Evolutionary conservation across 2,113 vertebrate genomes (phyloP), one percentile per base, ranked within the genome.

Genomic region (Chamaetylas fuelleborni): DNA sequence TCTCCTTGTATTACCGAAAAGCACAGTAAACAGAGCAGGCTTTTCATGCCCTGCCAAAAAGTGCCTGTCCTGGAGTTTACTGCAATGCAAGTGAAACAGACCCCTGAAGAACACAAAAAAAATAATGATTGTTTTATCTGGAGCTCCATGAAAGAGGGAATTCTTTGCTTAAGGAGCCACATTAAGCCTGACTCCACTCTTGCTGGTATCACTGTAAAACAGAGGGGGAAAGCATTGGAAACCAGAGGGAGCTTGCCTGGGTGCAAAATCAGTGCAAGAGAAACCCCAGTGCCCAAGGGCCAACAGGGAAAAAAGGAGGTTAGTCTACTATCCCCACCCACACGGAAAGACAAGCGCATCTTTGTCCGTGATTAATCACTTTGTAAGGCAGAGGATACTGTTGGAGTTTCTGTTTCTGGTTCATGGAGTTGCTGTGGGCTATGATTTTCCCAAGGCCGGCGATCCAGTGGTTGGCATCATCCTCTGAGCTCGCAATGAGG

Each of bases 381-480:
- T 92, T 33, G 23, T 19, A 33, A 66, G 15, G 72, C 82, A 53
- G 97, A 99, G 99, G 99, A 99, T 99, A 99, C 99, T 99, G 99
- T 93, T 99, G 98, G 8, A 98, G 98, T 93, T 98, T 99, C 96
- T 99, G 98, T 72, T 97, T 98, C 76, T 97, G 97, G 97, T 95
- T 98, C 97, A 99, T 99, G 94, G 98, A 97, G 58, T 91, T 96
- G 43, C 98, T 97, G 86, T 98, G 98, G 60, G 53, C 93, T 42
- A 99, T 98, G 91, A 99, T 91, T 97, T 99, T 99, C 36, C 96
- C 95, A 57, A 99, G 97, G 34, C 98, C 98, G 0, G 47, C 79
- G 31, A 99, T 98, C 99, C 99, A 99, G 88, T 97, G 98, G 79
- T 96, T 96, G 23, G 98, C 98, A 7, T 98, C 98, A 0, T 96